Evolutionary conservation across 2,113 vertebrate species (phyloP), one percentile per base, ranked within the genome.

Genomic region (Cisticola juncidis): DNA sequence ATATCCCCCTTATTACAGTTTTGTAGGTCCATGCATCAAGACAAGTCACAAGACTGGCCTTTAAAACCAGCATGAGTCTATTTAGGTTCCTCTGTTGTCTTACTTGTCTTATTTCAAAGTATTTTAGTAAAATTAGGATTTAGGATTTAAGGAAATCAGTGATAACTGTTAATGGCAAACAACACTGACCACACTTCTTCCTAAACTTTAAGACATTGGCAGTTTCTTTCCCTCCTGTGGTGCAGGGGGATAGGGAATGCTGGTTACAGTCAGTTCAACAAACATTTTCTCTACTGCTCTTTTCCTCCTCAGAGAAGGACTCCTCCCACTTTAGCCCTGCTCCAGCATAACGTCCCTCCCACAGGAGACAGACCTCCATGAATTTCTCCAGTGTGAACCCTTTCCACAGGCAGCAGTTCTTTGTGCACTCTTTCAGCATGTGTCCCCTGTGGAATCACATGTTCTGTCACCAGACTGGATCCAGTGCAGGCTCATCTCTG

Each of bases 331-430:
- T 47, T 64, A 57, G 17, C 31, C 9, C 6, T 80, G 14, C 11
- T 42, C 17, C 50, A 48, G 11, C 0, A 0, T 40, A n/a, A 19
- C 3, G 31, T 56, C 35, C 20, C 7, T 56, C 42, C 9, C 31
- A 31, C 5, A 35, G 35, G 14, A 71, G 35, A 64, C 8, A 10
- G 42, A 31, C 11, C 25, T 35, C 20, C 25, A 15, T 22, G 4
- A 72, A 31, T 14, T 42, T 31, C 14, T 64, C 14, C 31, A 11
- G 8, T 35, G 31, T 26, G 66, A 56, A 17, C 23, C 21, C 11
- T 26, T 72, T 25, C 35, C 31, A 72, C 0, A 4, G 14, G 31
- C 14, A 50, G 57, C 17, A 71, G 31, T 18, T 25, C 29, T 56
- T 25, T 25, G 18, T 54, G 31, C 21, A 47, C 10, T 13, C 4